A percentile compares a stretch with the other conserved stretches of the same genome.
These are phyloP conservation scores for Cordylochernes scorpioides DNA, from an alignment of 2,888 invertebrate genomes.

Conservation along the genomic window DNA sequence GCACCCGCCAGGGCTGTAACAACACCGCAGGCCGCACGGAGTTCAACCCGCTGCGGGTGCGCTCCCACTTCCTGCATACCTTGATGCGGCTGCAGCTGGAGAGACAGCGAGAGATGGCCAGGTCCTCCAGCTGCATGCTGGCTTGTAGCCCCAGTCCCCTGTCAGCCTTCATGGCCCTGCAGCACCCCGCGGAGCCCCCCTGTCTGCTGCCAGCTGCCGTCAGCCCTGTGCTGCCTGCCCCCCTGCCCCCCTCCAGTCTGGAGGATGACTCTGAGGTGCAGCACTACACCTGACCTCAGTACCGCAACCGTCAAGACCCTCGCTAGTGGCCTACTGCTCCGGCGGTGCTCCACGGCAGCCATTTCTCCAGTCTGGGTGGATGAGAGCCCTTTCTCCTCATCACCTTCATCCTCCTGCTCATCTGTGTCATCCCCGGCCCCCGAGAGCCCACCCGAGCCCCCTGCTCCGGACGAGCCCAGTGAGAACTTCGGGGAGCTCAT, in stretches of 20 bases:
- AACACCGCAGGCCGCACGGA: constrained; percentile 78
- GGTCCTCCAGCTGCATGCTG: too few species aligned
- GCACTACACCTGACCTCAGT: too few species aligned
- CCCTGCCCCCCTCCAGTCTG: constrained; percentile 5
- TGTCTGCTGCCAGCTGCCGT: constrained; percentile 7
- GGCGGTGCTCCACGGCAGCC: too few species aligned
- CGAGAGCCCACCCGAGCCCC: too few species aligned
- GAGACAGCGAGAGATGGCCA: constrained; percentile 43
- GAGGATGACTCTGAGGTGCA: too few species aligned
- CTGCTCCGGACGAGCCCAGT: constrained; percentile 15
- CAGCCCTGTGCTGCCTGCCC: constrained; percentile 10
- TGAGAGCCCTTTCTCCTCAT: constrained; percentile 8
- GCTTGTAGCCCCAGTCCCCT: too few species aligned
- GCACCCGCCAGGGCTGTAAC: constrained; percentile 71
- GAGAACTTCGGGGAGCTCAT: constrained; percentile 75
- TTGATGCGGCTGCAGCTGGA: constrained; percentile 69
- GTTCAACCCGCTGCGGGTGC: constrained; percentile 77
- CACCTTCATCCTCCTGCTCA: constrained; percentile 7
- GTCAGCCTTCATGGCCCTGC: constrained; percentile 4
- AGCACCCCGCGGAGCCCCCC: constrained; percentile 4
- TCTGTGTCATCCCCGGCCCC: constrained; percentile 4
- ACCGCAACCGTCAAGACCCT: too few species aligned
- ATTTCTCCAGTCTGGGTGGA: too few species aligned
- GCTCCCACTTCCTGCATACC: constrained; percentile 89
- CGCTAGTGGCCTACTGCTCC: too few species aligned